These are phyloP conservation scores for Craseonycteris thonglongyai DNA, from an alignment of 2,113 vertebrate species.

Conservation along the genomic window DNA sequence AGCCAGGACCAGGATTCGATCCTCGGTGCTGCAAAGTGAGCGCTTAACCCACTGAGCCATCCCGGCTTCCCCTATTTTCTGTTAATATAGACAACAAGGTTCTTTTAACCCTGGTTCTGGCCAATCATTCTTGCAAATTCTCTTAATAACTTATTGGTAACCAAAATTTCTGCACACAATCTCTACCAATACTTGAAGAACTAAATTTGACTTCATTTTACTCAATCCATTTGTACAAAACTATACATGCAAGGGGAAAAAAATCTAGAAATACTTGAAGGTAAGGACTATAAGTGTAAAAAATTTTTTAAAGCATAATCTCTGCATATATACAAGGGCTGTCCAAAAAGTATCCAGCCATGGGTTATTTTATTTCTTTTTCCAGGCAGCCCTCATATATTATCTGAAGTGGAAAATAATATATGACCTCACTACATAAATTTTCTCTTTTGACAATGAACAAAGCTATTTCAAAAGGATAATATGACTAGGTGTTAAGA, in stretches of 20 bases:
- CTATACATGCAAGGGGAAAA: background rate
- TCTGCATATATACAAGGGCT: too few relatives aligned
- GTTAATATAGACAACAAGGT: background rate
- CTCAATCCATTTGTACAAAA: background rate
- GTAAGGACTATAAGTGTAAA: background rate
- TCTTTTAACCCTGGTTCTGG: background rate
- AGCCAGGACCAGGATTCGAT: too few relatives aligned
- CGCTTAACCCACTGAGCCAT: too few relatives aligned
- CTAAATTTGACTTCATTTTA: slow-evolving; percentile 17
- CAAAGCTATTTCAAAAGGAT: slow-evolving; percentile 11
- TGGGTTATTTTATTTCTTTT: too few relatives aligned
- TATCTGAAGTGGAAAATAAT: background rate
- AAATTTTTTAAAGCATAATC: background rate
- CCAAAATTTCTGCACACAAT: background rate
- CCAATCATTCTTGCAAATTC: background rate
- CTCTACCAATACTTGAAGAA: background rate
- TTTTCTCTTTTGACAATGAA: slow-evolving; percentile 23
- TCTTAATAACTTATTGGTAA: slow-evolving; percentile 20
- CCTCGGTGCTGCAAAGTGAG: too few relatives aligned
- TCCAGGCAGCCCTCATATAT: too few relatives aligned
- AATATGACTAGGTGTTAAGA: background rate
- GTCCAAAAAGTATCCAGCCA: too few relatives aligned
- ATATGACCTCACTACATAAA: background rate
- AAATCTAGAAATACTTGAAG: background rate
- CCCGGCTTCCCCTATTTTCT: too few relatives aligned